Evolutionary conservation across 2,113 vertebrate species (phyloP).

Genomic region (Strix uralensis): DNA sequence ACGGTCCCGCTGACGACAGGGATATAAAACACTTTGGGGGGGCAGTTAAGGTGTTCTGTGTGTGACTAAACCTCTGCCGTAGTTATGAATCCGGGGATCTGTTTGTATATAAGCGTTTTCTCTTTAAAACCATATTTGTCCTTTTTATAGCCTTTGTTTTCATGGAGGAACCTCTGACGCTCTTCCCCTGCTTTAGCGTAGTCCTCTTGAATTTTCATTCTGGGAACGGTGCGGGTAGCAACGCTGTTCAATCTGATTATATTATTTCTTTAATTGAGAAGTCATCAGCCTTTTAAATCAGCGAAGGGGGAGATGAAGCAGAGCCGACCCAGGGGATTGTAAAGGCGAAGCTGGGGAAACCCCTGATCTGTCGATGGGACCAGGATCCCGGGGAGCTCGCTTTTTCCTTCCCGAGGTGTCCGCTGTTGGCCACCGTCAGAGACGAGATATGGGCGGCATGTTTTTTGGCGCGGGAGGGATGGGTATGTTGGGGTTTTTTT

Average conservation of each 20-base stretch:
- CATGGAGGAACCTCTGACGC: conserved; percentile 17
- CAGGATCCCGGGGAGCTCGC: fast-evolving
- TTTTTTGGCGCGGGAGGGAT: neutral
- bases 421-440: neutral
- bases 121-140: conserved; percentile 14
- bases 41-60: neutral
- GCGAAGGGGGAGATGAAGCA: neutral
- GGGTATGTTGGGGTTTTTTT: neutral
- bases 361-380: fast-evolving
- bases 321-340: fast-evolving
- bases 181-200: neutral
- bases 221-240: neutral
- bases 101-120: neutral
- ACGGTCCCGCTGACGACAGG: neutral
- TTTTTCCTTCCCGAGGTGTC: neutral
- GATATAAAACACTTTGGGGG: fast-evolving
- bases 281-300: neutral
- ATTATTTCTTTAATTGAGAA: neutral
- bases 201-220: neutral
- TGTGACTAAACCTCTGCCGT: neutral
- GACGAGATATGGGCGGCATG: neutral
- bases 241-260: neutral
- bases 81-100: fast-evolving
- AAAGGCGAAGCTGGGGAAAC: neutral
- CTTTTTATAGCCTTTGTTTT: conserved; percentile 69